phyloP scores from a whole-genome alignment of 1,140 invertebrate species.

The Campodea augens region DNA sequence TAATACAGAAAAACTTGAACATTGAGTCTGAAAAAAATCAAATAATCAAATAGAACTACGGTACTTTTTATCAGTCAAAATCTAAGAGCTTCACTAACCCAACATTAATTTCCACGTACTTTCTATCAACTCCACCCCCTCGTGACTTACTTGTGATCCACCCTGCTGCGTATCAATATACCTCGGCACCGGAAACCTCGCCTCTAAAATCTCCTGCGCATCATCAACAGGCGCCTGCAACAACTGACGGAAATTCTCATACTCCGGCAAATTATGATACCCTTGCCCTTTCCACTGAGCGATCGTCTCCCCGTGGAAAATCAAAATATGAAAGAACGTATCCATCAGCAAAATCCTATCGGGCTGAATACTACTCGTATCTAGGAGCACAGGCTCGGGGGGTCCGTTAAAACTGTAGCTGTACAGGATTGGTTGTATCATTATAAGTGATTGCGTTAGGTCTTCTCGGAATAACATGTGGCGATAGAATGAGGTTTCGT shows the following conservation, averaged over 20 bases:
- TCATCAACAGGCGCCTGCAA: conserved; percentile 92
- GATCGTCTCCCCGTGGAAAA: conserved; percentile 99
- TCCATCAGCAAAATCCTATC: conserved; percentile 98
- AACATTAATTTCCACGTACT: background rate
- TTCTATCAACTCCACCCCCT: background rate
- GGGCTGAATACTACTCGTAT: conserved; percentile 91
- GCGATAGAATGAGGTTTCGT: conserved; percentile 98
- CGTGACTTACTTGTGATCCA: conserved; percentile 61
- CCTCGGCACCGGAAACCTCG: conserved; percentile 90
- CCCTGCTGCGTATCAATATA: conserved; percentile 99
- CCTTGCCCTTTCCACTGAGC: conserved; percentile 85
- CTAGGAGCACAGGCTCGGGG: conserved; percentile 89
- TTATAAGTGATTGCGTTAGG: conserved; percentile 90
- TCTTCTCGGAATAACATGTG: conserved; percentile 96
- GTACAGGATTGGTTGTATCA: conserved; percentile 98
- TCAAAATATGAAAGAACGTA: conserved; percentile 99
- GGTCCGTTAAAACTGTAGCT: conserved; percentile 96
- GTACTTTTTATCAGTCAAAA: background rate
- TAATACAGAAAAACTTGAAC: background rate
- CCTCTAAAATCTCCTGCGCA: conserved; percentile 88
- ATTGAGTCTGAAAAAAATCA: background rate
- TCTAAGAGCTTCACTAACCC: background rate
- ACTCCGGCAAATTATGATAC: conserved; percentile 92
- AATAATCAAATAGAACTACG: background rate
- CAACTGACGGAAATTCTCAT: conserved; percentile 91